Conservation (phyloP, 35 echinoderm and acorn worm genomes). For the Ophiothrix spiculata region DNA sequence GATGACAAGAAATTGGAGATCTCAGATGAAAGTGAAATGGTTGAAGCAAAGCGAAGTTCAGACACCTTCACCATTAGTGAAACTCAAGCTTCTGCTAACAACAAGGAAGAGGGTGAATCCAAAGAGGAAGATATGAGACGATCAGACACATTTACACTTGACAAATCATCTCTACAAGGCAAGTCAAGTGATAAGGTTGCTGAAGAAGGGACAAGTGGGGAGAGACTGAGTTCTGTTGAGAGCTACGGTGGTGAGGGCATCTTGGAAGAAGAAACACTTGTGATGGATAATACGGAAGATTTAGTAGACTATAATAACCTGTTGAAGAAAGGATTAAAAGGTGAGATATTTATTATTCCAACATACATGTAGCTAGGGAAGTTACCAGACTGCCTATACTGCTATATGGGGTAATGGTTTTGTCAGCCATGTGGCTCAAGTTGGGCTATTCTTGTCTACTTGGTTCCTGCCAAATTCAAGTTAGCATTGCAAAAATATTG, state of each 20-base stretch:
- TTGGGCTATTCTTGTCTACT: too few relatives aligned
- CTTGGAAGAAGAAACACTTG: not conserved
- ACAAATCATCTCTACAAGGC: not conserved
- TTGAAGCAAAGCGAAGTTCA: conserved; percentile 25
- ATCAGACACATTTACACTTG: conserved; percentile 27
- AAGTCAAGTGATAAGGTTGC: not conserved
- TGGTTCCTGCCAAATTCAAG: too few relatives aligned
- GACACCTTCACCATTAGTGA: conserved; percentile 52
- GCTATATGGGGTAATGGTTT: too few relatives aligned
- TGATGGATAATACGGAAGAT: conserved; percentile 30
- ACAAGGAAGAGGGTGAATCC: not conserved
- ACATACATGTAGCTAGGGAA: too few relatives aligned
- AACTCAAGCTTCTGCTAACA: not conserved
- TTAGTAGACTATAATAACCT: not conserved
- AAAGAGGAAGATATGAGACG: not conserved
- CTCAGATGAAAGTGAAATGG: not conserved
- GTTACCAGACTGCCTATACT: too few relatives aligned
- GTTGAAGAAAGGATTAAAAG: not conserved
- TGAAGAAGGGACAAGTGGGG: not conserved
- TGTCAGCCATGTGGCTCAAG: too few relatives aligned
- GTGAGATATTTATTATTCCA: too few relatives aligned
- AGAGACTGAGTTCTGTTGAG: not conserved
- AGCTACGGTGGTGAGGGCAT: conserved; percentile 23
- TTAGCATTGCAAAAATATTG: too few relatives aligned
- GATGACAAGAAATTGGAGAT: not conserved